Evolutionary conservation across 2,113 vertebrate genomes (phyloP), one percentile per base, ranked within the genome.

Genomic region (Oreochromis niloticus): DNA sequence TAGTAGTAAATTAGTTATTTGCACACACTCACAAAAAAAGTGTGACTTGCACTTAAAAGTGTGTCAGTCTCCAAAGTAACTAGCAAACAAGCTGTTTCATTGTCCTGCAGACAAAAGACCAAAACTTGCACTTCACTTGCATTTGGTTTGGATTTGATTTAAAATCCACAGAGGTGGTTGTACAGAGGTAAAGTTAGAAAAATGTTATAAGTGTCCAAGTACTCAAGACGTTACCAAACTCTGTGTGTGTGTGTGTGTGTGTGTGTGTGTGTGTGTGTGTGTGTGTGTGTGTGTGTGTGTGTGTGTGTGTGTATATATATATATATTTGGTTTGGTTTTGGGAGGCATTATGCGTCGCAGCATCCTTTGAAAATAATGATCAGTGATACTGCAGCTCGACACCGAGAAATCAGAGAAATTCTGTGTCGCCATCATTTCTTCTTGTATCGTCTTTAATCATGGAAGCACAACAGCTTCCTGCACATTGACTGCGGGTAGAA

Each of bases 381-480:
- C 24, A 30, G 1, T 79, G 6, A 88, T 46, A 61, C 13, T 61
- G 54, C 22, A 73, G 68, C 41, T 56, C 9, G 1, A 84, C 41
- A 14, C 52, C 9, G 13, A 86, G n/a, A 84, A 63, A 80, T 52
- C 3, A 24, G 32, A 43, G 57, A 75, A 19, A 75, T 36, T 50
- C 9, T 22, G 27, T 36, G 75, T 63, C 16, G 14, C 5, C 22
- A 43, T 48, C n/a, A 59, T 48, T 46, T 75, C 24, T 85, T 88
- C 66, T 59, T 87, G 87, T 50, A 84, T 56, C 7, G 13, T 57
- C 27, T 82, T 68, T 48, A 75, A 54, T 85, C 83, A 50, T 59
- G 73, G 80, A 63, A 84, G 48, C 27, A 24, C 50, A 9, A 80
- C 54, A 86, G 75, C 63, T 85, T 92, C 81, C 61, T 83, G 87